These are phyloP conservation scores for Otis tarda DNA, from an alignment of 2,113 vertebrate species.

Conservation along the genomic window DNA sequence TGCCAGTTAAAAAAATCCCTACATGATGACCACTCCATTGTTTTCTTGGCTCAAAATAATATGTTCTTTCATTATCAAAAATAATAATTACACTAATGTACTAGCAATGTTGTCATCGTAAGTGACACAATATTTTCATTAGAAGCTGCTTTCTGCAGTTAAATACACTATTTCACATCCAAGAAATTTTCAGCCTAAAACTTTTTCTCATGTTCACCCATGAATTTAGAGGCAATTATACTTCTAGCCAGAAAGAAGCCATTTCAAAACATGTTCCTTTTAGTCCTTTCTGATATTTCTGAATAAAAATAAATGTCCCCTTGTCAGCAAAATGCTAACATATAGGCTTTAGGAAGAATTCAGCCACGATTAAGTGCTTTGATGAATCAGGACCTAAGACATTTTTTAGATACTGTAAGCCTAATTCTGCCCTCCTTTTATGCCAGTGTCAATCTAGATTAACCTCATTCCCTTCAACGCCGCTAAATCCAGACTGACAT, in stretches of 20 bases:
- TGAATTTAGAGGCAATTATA: background rate
- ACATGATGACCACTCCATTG: background rate
- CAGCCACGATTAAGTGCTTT: background rate
- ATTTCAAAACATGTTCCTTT: background rate
- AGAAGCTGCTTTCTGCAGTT: background rate
- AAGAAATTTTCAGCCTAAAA: background rate
- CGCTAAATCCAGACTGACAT: constrained; percentile 45
- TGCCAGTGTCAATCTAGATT: constrained; percentile 3
- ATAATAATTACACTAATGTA: background rate
- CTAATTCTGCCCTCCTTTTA: constrained; percentile 53
- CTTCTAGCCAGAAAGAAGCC: background rate
- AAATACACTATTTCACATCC: background rate
- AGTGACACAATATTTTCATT: background rate
- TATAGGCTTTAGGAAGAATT: constrained; percentile 32
- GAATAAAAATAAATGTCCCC: constrained; percentile 14
- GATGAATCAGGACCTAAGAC: constrained; percentile 51
- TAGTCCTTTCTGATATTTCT: background rate
- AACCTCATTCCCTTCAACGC: background rate
- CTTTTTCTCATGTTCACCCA: background rate
- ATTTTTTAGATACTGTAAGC: constrained; percentile 6
- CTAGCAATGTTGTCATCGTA: background rate
- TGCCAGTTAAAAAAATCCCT: background rate
- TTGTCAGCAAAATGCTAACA: constrained; percentile 53
- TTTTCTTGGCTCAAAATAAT: background rate
- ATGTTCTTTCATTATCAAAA: background rate